phyloP scores from a whole-genome alignment of 1,140 invertebrate species.

The Pantala flavescens region DNA sequence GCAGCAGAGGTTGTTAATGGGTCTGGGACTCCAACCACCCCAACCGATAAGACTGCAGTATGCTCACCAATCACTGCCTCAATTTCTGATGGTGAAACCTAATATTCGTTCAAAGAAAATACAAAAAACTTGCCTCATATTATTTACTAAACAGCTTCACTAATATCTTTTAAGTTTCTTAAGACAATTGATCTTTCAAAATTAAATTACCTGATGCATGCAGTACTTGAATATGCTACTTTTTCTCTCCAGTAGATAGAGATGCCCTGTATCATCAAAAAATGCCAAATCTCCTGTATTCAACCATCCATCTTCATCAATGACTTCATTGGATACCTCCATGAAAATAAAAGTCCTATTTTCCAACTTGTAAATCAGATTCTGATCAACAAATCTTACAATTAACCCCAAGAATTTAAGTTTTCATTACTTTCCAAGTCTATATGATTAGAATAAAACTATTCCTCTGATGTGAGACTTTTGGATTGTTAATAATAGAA shows the following conservation, averaged over 20 bases:
- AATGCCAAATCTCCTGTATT: conserved; percentile 27
- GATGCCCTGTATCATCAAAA: conserved; percentile 26
- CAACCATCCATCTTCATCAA: conserved; percentile 23
- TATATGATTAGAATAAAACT: too few relatives aligned
- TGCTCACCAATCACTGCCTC: conserved; percentile 19
- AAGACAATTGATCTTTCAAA: too few relatives aligned
- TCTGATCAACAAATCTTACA: too few relatives aligned
- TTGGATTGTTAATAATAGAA: too few relatives aligned
- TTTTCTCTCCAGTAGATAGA: conserved; percentile 28
- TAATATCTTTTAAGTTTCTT: too few relatives aligned
- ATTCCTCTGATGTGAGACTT: too few relatives aligned
- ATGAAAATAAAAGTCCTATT: neutral
- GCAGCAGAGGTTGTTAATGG: conserved; percentile 7
- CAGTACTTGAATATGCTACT: conserved; percentile 29
- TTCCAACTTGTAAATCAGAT: too few relatives aligned
- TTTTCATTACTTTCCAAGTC: too few relatives aligned
- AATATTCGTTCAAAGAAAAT: too few relatives aligned
- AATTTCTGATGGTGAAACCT: conserved; percentile 22
- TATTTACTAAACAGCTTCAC: too few relatives aligned
- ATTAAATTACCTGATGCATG: conserved; percentile 25
- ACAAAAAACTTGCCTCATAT: too few relatives aligned
- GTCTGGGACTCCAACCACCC: conserved; percentile 17
- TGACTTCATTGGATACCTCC: neutral
- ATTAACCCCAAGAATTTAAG: too few relatives aligned
- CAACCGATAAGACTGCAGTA: conserved; percentile 15